Conservation (phyloP, 2,113 vertebrate genomes). For the Phrynosoma platyrhinos region DNA sequence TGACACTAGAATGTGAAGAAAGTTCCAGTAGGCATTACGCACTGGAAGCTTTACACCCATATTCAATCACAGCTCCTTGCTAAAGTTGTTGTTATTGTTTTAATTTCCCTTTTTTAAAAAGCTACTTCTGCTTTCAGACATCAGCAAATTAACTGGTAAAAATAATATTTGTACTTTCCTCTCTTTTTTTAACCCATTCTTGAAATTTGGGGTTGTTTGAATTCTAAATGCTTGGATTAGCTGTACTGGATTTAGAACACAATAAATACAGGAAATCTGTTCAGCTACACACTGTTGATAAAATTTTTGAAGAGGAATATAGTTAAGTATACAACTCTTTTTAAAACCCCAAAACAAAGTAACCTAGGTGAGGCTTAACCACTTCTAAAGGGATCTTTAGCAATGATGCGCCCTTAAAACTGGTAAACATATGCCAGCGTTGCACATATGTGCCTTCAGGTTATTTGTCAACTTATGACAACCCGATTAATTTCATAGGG, state of each 20-base stretch:
- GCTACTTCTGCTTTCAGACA: background rate
- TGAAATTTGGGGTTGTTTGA: background rate
- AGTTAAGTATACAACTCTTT: conserved; percentile 58
- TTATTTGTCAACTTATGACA: no score
- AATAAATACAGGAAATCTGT: conserved; percentile 72
- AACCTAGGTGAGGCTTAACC: conserved; percentile 54
- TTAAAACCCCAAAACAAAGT: conserved; percentile 46
- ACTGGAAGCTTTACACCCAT: background rate
- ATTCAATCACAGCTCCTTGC: background rate
- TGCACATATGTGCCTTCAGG: no score
- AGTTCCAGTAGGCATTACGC: background rate
- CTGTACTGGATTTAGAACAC: conserved; percentile 42
- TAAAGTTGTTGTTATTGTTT: background rate
- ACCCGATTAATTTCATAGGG: no score
- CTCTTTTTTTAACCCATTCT: conserved; percentile 22
- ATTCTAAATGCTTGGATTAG: background rate
- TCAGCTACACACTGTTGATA: conserved; percentile 62
- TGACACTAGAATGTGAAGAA: background rate
- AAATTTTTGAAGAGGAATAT: conserved; percentile 50
- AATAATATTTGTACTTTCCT: conserved; percentile 46
- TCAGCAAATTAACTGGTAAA: background rate
- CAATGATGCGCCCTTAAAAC: conserved; percentile 52
- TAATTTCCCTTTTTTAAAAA: background rate
- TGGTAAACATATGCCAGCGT: conserved; percentile 28
- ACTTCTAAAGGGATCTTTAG: conserved; percentile 59